Evolutionary conservation across 2,888 invertebrate species (phyloP), one percentile per base, ranked within the genome.

Genomic region (Monochamus alternatus): DNA sequence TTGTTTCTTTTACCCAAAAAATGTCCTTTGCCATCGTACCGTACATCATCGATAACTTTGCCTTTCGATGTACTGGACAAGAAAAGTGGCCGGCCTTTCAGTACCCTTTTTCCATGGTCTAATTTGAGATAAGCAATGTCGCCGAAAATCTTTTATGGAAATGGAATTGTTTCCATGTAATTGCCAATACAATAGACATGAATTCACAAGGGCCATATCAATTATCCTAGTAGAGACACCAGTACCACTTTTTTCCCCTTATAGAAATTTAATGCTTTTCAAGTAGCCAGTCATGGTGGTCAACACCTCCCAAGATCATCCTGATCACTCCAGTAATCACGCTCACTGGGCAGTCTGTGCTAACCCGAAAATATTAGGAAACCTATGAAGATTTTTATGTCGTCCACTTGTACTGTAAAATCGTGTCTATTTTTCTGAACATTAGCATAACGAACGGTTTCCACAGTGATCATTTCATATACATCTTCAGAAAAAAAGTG

Each of bases 61-160:
- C 67, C 7, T 64, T 65, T 74, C 8, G 75, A 79, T 12, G 77
- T 79, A 32, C 51, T 44, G 38, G 75, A 63, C 3, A 75, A 75
- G 63, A 75, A 77, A 44, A 55, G 22, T 55, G 75, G 77, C 9
- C 68, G 65, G 12, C 78, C 80, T 75, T 74, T 74, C 43, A 60
- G 9, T 44, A 73, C 65, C 32, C 52, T 59, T 32, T 12, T 5
- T 63, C 81, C 80, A 70, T 78, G 79, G 9, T 80, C 80, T n/a
- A 79, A 59, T 78, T 79, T 81, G 9, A 81, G 67, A 75, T 81
- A 81, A 9, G 64, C n/a, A 9, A 76, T 47, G 12, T 67, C 80
- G 44, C 58, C 79, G 52, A 68, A 80, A 81, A 51, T 81, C 79
- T 67, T 81, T 81, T 52, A 79, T 75, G 3, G 78, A 70, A 30